Evolutionary conservation across 2,888 invertebrate species (phyloP), one percentile per base, ranked within the genome.

Genomic region (Cabera pusaria): DNA sequence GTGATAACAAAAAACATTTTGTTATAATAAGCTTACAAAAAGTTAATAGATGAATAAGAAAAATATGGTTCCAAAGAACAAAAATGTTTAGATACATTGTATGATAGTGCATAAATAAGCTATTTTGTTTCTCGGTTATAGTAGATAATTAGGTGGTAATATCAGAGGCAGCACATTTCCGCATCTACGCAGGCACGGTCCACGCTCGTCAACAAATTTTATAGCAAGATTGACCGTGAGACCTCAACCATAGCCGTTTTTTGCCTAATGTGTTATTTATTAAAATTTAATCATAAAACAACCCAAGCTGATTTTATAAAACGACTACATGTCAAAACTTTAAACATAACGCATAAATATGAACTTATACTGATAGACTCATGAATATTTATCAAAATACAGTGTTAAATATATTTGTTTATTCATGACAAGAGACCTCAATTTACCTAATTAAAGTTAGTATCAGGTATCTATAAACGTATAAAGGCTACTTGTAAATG

Each of bases 221-320:
- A 85, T 83, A 76, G 82, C 82, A 64, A 72, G 77, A 80, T 81
- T 83, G 86, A 75, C 87, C 86, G 80, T 86, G 88, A 87, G 86
- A 84, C 64, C 67, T 75, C 70, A 79, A 80, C 72, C 79, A 78
- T 78, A 61, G 75, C 78, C 72, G 70, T 79, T 85, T 83, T 83
- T 83, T 83, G 74, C 75, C 68, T 84, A 82, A 87, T 84, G 83
- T 68, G 72, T 78, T 82, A 84, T 85, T 83, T 86, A 86, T 87
- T 78, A 83, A 85, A 85, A 85, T 87, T 76, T 78, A 59, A 75
- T 74, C 75, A 72, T 78, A 77, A 79, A 80, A 80, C 61, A 79
- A 72, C 72, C 65, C 43, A 72, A 73, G 59, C 73, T 72, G 72
- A 77, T 75, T 70, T 65, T 65, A 63, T 60, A 68, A 73, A 67